Conservation (phyloP, 2,113 vertebrate genomes). For the Lucifuga dentata region DNA sequence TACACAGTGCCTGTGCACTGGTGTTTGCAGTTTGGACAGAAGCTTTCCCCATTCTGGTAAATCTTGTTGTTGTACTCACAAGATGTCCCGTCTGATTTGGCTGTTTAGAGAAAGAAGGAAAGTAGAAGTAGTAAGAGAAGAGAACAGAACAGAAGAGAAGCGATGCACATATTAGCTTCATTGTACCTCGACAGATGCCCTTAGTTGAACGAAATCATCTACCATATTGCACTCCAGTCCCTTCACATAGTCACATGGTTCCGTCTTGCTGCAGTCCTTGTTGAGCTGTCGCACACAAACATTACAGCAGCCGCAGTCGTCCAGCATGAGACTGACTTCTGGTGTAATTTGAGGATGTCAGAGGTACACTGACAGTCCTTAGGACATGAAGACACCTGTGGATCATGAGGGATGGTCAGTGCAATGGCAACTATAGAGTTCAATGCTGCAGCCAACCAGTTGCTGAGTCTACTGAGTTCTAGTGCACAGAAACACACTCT, state of each 20-base stretch:
- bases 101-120: slow-evolving; percentile 74
- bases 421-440: slow-evolving; percentile 33
- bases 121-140: not conserved
- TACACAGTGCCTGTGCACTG: slow-evolving; percentile 98
- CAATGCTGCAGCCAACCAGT: slow-evolving; percentile 41
- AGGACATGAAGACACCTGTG: slow-evolving; percentile 53
- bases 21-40: slow-evolving; percentile 96
- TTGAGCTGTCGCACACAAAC: slow-evolving; percentile 94
- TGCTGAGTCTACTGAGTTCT: slow-evolving; percentile 66
- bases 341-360: slow-evolving; percentile 82
- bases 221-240: slow-evolving; percentile 97
- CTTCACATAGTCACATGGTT: slow-evolving; percentile 92
- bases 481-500: slow-evolving; percentile 40
- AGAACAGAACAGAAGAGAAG: not conserved
- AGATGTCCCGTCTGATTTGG: slow-evolving; percentile 91
- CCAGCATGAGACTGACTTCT: slow-evolving; percentile 87
- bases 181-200: slow-evolving; percentile 94
- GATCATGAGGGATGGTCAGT: slow-evolving; percentile 26
- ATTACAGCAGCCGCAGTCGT: slow-evolving; percentile 91
- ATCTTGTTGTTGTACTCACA: slow-evolving; percentile 96
- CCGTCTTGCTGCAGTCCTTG: slow-evolving; percentile 90
- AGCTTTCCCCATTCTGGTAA: slow-evolving; percentile 96
- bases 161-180: not conserved
- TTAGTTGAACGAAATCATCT: slow-evolving; percentile 84
- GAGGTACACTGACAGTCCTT: slow-evolving; percentile 54